phyloP scores from a whole-genome alignment of 2,888 invertebrate genomes.

The Amphipyra tragopoginis region DNA sequence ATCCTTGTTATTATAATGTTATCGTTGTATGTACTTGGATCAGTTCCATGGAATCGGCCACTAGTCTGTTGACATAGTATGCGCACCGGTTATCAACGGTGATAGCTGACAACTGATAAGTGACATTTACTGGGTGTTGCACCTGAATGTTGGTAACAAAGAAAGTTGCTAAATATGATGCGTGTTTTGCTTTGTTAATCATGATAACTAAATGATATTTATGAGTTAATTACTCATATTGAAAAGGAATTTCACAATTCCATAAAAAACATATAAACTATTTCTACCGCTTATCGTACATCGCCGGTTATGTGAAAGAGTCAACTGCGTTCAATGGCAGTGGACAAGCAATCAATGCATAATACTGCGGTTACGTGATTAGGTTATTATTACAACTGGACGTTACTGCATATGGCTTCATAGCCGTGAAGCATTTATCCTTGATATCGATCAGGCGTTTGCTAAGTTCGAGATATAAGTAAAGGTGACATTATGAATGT shows the following conservation, averaged over 20 bases:
- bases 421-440: slow-evolving; percentile 27
- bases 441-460: slow-evolving; percentile 45
- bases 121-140: slow-evolving; percentile 51
- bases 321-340: slow-evolving; percentile 18
- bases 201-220: slow-evolving; percentile 4
- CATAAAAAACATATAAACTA: not conserved
- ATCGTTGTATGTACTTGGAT: slow-evolving; percentile 61
- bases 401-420: slow-evolving; percentile 29
- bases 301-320: not conserved
- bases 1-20: slow-evolving; percentile 49
- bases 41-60: slow-evolving; percentile 63
- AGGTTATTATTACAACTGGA: slow-evolving; percentile 29
- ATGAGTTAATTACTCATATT: slow-evolving; percentile 17
- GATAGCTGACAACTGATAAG: slow-evolving; percentile 50
- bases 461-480: slow-evolving; percentile 21
- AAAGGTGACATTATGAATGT: slow-evolving; percentile 23
- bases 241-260: not conserved
- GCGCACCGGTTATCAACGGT: slow-evolving; percentile 52
- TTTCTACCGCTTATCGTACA: not conserved
- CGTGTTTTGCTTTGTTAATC: slow-evolving; percentile 9
- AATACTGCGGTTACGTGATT: slow-evolving; percentile 12
- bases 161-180: slow-evolving; percentile 28
- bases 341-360: slow-evolving; percentile 39
- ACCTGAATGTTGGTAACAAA: slow-evolving; percentile 49
- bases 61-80: slow-evolving; percentile 60